Percentiles rank a stretch among this genome's conserved stretches.
Evolutionary conservation across 2,797 vertebrate species (phyloP).

Genomic region (Cryptoblepharus egeriae): DNA sequence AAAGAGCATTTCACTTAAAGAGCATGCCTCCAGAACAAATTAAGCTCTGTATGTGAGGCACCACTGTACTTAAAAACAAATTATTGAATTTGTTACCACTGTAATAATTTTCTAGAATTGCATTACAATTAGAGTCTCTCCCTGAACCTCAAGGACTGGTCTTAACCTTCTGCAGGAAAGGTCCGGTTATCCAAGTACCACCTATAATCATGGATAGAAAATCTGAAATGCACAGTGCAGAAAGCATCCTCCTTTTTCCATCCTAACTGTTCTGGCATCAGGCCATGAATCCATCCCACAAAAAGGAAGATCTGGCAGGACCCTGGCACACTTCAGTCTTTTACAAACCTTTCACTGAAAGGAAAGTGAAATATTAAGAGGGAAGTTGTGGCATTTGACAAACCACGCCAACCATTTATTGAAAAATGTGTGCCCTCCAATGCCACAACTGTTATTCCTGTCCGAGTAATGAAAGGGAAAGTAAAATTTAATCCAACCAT

Average conservation of each 20-base stretch:
- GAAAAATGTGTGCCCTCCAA: constrained; percentile 8
- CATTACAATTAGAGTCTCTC: background rate
- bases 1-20: no score
- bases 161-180: background rate
- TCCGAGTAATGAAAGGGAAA: constrained; percentile 45
- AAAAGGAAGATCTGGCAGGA: background rate
- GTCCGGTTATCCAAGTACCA: background rate
- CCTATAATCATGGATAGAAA: background rate
- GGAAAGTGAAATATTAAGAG: constrained; percentile 18
- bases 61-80: no score
- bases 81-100: no score
- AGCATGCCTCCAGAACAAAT: no score
- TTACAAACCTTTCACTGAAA: background rate
- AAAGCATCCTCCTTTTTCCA: background rate
- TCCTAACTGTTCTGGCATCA: background rate
- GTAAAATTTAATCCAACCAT: constrained; percentile 55
- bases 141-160: background rate
- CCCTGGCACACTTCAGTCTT: background rate
- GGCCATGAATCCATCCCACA: background rate
- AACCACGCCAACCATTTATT: constrained; percentile 17
- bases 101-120: no score
- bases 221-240: background rate
- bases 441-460: constrained; percentile 36
- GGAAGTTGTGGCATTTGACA: constrained; percentile 49
- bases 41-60: no score